Conservation (phyloP, 1,140 invertebrate species). For the Danaus melanippus region DNA sequence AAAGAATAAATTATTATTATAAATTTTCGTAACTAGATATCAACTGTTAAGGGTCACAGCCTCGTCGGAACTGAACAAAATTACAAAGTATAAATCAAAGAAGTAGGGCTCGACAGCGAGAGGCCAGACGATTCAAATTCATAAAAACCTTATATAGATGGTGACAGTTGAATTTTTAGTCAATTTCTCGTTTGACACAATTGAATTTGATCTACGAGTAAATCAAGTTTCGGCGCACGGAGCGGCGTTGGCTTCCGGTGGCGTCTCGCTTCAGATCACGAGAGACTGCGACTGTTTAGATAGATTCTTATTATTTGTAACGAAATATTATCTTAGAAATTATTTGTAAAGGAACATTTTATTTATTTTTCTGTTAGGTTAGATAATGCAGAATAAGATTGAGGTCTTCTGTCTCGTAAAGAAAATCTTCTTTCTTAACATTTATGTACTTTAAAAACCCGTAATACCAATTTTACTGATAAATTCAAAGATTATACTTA, state of each 20-base stretch:
- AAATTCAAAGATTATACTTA: neutral
- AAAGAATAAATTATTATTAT: no score
- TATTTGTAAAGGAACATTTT: neutral
- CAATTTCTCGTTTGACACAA: slow-evolving; percentile 62
- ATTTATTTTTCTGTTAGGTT: no score
- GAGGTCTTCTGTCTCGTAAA: no score
- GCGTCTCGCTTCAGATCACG: slow-evolving; percentile 18
- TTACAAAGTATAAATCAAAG: no score
- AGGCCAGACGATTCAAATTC: slow-evolving; percentile 16
- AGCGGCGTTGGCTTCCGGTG: slow-evolving; percentile 35
- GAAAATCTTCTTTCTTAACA: no score
- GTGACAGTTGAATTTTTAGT: slow-evolving; percentile 54
- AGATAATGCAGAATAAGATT: no score
- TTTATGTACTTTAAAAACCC: neutral
- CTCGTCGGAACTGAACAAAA: no score
- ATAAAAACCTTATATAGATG: slow-evolving; percentile 35
- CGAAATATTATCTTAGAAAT: neutral
- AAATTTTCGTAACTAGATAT: no score
- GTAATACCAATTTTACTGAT: neutral
- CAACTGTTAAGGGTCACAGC: no score
- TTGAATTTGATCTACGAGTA: slow-evolving; percentile 63
- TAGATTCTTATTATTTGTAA: no score
- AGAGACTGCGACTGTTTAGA: slow-evolving; percentile 15
- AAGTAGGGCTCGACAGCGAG: no score
- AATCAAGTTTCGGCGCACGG: slow-evolving; percentile 60